Conservation (phyloP, 2,113 vertebrate genomes). For the Heterochromis multidens region DNA sequence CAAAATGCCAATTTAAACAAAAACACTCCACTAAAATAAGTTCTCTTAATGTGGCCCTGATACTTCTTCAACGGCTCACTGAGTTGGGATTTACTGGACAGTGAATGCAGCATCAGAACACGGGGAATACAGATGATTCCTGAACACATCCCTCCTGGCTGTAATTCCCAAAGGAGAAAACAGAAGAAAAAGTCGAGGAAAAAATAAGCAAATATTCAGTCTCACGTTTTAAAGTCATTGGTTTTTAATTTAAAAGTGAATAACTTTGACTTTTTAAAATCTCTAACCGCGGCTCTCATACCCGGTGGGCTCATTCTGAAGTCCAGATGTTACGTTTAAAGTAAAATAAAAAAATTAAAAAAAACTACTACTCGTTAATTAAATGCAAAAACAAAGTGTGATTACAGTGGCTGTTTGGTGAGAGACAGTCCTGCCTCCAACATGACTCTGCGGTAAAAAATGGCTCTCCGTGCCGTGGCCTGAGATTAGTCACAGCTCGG, state of each 20-base stretch:
- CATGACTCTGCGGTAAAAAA: neutral
- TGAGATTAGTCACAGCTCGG: constrained; percentile 52
- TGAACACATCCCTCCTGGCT: neutral
- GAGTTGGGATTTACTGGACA: neutral
- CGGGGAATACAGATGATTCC: neutral
- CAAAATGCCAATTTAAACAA: neutral
- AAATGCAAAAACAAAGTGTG: neutral
- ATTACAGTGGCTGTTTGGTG: neutral
- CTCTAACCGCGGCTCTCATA: neutral
- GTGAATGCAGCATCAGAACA: neutral
- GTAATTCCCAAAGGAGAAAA: neutral
- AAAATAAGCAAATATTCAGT: neutral
- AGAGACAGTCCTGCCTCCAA: neutral
- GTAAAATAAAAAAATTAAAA: too few species aligned
- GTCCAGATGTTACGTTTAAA: neutral
- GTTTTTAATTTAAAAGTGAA: too few species aligned
- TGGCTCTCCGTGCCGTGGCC: constrained; percentile 38
- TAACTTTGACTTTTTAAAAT: neutral
- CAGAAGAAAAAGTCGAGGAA: neutral
- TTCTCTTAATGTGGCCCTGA: too few species aligned
- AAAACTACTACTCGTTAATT: neutral
- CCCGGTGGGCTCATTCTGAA: neutral
- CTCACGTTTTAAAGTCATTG: neutral
- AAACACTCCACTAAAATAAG: neutral
- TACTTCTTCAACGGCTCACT: neutral